phyloP scores from a whole-genome alignment of 2,113 vertebrate species.

The Podilymbus podiceps region DNA sequence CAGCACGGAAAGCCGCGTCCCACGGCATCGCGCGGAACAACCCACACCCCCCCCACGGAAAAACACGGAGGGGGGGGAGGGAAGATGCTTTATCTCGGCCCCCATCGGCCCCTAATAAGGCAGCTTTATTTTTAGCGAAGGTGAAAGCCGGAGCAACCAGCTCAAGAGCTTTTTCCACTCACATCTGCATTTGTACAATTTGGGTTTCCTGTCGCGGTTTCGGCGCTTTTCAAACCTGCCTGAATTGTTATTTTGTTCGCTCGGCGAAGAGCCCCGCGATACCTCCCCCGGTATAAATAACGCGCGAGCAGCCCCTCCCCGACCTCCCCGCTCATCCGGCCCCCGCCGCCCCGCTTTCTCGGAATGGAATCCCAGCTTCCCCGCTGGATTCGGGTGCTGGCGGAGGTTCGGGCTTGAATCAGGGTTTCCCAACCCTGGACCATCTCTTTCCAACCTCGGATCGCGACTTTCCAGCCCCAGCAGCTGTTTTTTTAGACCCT shows the following conservation, averaged over 20 bases:
- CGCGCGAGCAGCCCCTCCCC: neutral
- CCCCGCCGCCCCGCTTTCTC: rapidly evolving
- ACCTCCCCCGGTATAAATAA: neutral
- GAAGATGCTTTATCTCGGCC: neutral
- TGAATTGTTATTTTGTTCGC: conserved; percentile 47
- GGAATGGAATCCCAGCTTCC: neutral
- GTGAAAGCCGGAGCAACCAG: conserved; percentile 56
- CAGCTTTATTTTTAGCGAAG: conserved; percentile 71
- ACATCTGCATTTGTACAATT: conserved; percentile 55
- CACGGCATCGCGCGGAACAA: neutral
- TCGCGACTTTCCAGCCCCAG: too few relatives aligned
- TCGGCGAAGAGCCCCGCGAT: neutral
- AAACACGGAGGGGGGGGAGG: neutral
- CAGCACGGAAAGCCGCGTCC: neutral
- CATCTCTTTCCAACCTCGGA: neutral
- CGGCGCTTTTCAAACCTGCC: conserved; percentile 8
- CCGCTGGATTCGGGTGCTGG: neutral
- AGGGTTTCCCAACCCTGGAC: neutral
- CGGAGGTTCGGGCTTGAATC: neutral
- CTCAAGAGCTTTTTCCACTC: conserved; percentile 72
- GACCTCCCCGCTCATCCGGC: neutral
- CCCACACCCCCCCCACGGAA: neutral
- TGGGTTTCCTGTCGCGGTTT: conserved; percentile 72
- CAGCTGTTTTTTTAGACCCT: neutral
- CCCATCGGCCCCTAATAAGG: conserved; percentile 60